Evolutionary conservation across 2,797 vertebrate species (phyloP).

Genomic region (Enteromius trimaculatus): DNA sequence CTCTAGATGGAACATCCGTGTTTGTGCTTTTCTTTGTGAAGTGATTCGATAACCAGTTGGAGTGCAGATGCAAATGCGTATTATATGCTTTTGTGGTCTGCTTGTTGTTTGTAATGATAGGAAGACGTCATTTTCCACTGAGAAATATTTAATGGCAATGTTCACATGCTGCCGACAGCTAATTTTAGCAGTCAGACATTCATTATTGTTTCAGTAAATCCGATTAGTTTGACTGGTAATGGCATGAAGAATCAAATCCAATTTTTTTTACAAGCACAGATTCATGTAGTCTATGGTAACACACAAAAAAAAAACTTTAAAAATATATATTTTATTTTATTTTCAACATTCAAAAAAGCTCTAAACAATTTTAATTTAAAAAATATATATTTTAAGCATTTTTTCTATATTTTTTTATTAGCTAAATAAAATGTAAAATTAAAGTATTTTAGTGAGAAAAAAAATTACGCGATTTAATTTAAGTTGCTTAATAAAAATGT

Average conservation of each 20-base stretch:
- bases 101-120: neutral
- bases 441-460: neutral
- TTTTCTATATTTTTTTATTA: too few species aligned
- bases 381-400: too few species aligned
- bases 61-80: neutral
- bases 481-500: neutral
- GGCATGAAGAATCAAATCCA: neutral
- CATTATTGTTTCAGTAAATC: neutral
- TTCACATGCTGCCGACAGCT: neutral
- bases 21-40: neutral
- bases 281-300: neutral
- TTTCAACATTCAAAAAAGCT: neutral
- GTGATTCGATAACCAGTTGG: neutral
- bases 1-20: neutral
- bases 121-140: neutral
- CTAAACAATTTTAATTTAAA: neutral
- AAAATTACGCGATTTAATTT: neutral
- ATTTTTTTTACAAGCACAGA: neutral
- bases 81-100: neutral
- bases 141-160: neutral
- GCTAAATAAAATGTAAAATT: neutral
- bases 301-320: neutral
- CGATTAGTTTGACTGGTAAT: neutral
- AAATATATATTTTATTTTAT: neutral
- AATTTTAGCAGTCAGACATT: neutral